Conservation (phyloP, 2,888 invertebrate genomes). For the Habrosyne pyritoides region DNA sequence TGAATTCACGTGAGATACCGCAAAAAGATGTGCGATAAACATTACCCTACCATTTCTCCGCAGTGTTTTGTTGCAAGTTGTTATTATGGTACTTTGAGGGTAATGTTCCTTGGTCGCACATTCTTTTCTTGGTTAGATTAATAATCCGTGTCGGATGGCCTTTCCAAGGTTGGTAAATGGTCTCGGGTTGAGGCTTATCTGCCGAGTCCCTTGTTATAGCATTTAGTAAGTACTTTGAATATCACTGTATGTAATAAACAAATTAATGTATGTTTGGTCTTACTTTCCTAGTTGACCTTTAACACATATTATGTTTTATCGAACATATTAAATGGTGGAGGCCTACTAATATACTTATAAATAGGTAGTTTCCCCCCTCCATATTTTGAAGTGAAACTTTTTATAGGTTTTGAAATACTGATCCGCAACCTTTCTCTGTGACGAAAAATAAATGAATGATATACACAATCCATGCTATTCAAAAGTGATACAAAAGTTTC, state of each 20-base stretch:
- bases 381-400: too few species aligned
- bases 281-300: too few species aligned
- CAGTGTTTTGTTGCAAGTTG: constrained; percentile 1
- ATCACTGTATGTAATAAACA: constrained; percentile 11
- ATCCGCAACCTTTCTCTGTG: too few species aligned
- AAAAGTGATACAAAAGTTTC: too few species aligned
- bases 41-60: neutral
- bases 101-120: constrained; percentile 15
- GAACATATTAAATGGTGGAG: too few species aligned
- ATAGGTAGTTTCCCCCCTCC: too few species aligned
- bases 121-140: constrained; percentile 30
- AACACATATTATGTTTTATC: too few species aligned
- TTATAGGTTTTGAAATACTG: too few species aligned
- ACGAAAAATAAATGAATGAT: too few species aligned
- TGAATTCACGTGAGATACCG: neutral
- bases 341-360: too few species aligned
- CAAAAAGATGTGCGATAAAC: neutral
- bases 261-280: neutral
- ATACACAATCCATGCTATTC: too few species aligned
- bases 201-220: constrained; percentile 28
- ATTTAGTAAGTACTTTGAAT: constrained; percentile 22
- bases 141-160: constrained; percentile 32
- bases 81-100: constrained; percentile 12
- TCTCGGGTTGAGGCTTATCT: constrained; percentile 29
- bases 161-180: constrained; percentile 17